These are phyloP conservation scores for Phymatocera aterrima DNA, from an alignment of 2,888 invertebrate species.

Conservation along the genomic window DNA sequence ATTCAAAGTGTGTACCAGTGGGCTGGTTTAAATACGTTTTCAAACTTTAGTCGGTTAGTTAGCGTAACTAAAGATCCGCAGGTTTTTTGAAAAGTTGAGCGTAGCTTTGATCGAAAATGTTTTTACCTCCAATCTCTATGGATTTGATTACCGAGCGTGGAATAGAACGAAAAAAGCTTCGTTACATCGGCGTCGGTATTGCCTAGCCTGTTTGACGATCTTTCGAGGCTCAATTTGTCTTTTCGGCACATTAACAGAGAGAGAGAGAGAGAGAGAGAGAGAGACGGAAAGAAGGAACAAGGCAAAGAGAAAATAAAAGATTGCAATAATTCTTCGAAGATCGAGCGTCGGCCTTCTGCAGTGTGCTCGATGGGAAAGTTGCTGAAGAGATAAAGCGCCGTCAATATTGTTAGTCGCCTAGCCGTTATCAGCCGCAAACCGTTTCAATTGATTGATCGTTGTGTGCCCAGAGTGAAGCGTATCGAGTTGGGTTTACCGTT, in stretches of 20 bases:
- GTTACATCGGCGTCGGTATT: too few species aligned
- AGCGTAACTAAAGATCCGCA: slow-evolving; percentile 4
- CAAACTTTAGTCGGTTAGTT: slow-evolving; percentile 1
- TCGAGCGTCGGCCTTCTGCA: not conserved
- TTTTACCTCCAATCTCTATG: not conserved
- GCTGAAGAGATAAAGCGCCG: not conserved
- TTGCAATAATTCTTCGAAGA: not conserved
- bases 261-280: too few species aligned
- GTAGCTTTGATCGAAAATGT: not conserved
- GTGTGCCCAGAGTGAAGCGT: not conserved
- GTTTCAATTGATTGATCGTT: slow-evolving; percentile 13
- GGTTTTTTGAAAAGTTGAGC: not conserved
- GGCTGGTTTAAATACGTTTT: slow-evolving; percentile 1
- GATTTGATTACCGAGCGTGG: not conserved
- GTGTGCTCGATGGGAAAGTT: too few species aligned
- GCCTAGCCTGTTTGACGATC: too few species aligned
- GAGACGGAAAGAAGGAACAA: too few species aligned
- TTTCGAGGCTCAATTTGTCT: too few species aligned
- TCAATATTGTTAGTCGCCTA: slow-evolving; percentile 6
- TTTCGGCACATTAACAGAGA: too few species aligned
- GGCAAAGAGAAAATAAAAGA: not conserved
- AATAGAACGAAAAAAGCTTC: too few species aligned
- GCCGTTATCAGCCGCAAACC: not conserved
- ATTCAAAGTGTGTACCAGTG: not conserved
- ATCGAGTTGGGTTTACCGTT: not conserved